Evolutionary conservation across 1,140 invertebrate genomes (phyloP).

Genomic region (Musca domestica): DNA sequence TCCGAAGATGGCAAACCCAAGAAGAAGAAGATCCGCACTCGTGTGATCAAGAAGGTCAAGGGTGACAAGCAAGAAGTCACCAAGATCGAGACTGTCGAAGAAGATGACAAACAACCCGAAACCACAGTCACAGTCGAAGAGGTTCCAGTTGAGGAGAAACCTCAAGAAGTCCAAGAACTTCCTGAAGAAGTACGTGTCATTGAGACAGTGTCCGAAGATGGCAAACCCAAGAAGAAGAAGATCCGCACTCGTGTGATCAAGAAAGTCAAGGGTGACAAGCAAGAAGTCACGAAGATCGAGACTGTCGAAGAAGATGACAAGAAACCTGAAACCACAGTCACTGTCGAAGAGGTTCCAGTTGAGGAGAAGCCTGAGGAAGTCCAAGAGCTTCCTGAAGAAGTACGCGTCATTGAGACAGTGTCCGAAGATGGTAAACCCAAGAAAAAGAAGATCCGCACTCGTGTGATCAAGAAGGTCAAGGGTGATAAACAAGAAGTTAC

Average conservation of each 20-base stretch:
- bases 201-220: constrained; percentile 36
- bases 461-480: constrained; percentile 31
- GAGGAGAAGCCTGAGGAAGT: constrained; percentile 31
- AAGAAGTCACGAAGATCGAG: constrained; percentile 43
- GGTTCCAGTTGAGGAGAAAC: constrained; percentile 17
- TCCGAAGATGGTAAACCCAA: constrained; percentile 37
- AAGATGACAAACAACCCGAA: constrained; percentile 46
- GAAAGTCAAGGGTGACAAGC: constrained; percentile 35
- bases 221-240: constrained; percentile 39
- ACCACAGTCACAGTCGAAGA: constrained; percentile 38
- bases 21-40: constrained; percentile 33
- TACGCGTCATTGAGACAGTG: constrained; percentile 40
- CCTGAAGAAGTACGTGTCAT: constrained; percentile 19
- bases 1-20: constrained; percentile 21
- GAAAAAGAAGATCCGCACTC: constrained; percentile 29
- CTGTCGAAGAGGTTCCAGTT: constrained; percentile 31
- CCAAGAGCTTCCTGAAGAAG: constrained; percentile 37
- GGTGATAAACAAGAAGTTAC: constrained; percentile 32
- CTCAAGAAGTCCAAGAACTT: constrained; percentile 22
- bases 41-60: constrained; percentile 39
- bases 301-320: constrained; percentile 44
- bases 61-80: constrained; percentile 45
- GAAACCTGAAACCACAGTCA: constrained; percentile 36
- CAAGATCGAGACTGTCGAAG: constrained; percentile 51
- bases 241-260: constrained; percentile 44